Base-by-base conservation (phyloP, 2,888 invertebrate genomes). In the Lochmaea crataegi region DNA sequence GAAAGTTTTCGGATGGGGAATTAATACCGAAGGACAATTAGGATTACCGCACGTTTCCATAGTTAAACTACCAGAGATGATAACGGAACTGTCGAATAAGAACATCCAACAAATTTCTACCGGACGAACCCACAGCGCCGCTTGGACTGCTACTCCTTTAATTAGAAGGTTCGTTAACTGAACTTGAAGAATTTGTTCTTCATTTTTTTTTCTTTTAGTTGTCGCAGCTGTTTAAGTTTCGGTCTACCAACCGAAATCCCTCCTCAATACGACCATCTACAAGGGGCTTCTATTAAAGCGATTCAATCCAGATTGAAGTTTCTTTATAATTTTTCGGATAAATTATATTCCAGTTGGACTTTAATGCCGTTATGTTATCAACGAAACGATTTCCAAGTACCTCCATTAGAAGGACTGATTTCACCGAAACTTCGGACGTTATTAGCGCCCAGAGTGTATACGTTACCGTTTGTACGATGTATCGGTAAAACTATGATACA, bases 401-500 rank as follows among this genome's bases (percentile, higher is more conserved):
- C 88, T 77, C 85, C 87, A 58, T 75, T 88, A 76, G 85, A 87
- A 82, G 84, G 87, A 48, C 81, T 88, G 14, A 83, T 87, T 22
- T 87, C 88, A 22, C 85, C 88, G 2, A 86, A 87, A 76, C 81
- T 91, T 57, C 84, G 91, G 56, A 87, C 89, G 1, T 80, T 91
- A 51, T 83, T 91, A 48, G 90, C 91, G 0, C 89, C 91, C 0
- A 83, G 90, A 65, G 90, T 91, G 4, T 90, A 91, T 82, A 91
- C 90, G 0, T 85, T 92, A 74, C 91, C 92, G 1, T 88, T 92
- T 81, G 91, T 91, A 3, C 84, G 91, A 67, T 89, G 90, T 75
- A 87, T 92, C 11, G 90, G 91, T n/a, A 88, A 90, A 73, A 92
- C 91, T 1, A 92, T 92, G 91, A 89, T 91, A 11, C 91, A 91